These are phyloP conservation scores for Sitta europaea DNA, from an alignment of 2,113 vertebrate species.

Conservation along the genomic window DNA sequence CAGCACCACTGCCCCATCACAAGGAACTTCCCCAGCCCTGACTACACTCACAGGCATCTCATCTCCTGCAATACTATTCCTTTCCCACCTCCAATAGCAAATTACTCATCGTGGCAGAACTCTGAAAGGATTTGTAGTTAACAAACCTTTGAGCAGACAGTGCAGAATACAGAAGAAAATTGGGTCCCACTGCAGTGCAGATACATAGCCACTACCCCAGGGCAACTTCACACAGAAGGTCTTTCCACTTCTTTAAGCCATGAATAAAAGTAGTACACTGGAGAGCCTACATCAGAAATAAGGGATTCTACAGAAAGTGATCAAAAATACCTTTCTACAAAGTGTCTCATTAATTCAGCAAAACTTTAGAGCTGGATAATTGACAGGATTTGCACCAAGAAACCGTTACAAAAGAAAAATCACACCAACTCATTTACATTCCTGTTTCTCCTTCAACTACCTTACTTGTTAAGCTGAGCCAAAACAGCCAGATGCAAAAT, in stretches of 20 bases:
- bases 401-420: constrained; percentile 20
- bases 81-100: background rate
- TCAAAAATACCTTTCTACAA: background rate
- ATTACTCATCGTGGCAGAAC: background rate
- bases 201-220: background rate
- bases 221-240: background rate
- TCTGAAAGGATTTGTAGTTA: background rate
- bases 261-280: background rate
- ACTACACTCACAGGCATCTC: background rate
- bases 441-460: background rate
- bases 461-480: background rate
- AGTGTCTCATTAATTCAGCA: constrained; percentile 7
- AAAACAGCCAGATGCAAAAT: background rate
- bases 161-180: background rate
- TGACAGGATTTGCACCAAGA: constrained; percentile 33
- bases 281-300: background rate
- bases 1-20: background rate
- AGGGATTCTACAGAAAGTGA: background rate
- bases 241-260: background rate
- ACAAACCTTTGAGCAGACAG: background rate
- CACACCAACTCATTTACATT: constrained; percentile 21
- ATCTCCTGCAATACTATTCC: background rate
- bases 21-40: background rate
- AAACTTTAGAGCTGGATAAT: background rate
- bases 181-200: background rate